Evolutionary conservation across 2,113 vertebrate genomes (phyloP), one percentile per base, ranked within the genome.

Genomic region (Odobenus rosmarus): DNA sequence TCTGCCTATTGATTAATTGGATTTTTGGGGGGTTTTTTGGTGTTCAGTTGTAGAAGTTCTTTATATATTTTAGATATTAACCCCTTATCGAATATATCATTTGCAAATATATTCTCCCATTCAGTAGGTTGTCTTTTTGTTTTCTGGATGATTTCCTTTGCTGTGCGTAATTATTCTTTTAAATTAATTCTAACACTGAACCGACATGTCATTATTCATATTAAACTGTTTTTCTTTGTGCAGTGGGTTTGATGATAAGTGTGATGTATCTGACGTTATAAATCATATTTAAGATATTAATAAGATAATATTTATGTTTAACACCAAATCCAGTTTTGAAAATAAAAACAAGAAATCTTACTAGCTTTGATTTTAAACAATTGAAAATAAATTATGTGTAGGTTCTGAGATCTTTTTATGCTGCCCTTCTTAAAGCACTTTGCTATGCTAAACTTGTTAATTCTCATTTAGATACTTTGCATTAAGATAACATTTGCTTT

Each of bases 221-320:
- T 51, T 31, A 7, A 55, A 46, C 13, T 39, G 4, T 72, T 55
- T 97, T 83, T 26, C 14, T 76, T 62, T 39, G 23, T 92, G 4
- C 28, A 67, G 19, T 23, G 84, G 19, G 2, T 42, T 89, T 94
- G 46, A 72, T 76, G 57, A 59, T 28, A 1, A 51, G 5, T 86
- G 19, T 94, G 23, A 88, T 79, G 31, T 24, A 51, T 76, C 87
- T 74, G 55, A n/a, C 1, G 53, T 67, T 83, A 55, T 67, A 92
- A 90, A 36, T 96, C 13, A 24, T 71, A 72, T 42, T 69, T 62
- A 96, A 85, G 11, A 46, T 59, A 2, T 51, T 33, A 77, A 87
- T 92, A 80, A 72, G 24, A 7, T 67, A 83, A 28, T 77, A n/a
- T 57, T 95, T 64, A 31, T 77, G 42, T 92, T 97, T 85, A 64